A percentile compares a stretch with the other conserved stretches of the same genome.
These are phyloP conservation scores for Fissipunctia ypsillon DNA, from an alignment of 2,888 invertebrate genomes.

Conservation along the genomic window DNA sequence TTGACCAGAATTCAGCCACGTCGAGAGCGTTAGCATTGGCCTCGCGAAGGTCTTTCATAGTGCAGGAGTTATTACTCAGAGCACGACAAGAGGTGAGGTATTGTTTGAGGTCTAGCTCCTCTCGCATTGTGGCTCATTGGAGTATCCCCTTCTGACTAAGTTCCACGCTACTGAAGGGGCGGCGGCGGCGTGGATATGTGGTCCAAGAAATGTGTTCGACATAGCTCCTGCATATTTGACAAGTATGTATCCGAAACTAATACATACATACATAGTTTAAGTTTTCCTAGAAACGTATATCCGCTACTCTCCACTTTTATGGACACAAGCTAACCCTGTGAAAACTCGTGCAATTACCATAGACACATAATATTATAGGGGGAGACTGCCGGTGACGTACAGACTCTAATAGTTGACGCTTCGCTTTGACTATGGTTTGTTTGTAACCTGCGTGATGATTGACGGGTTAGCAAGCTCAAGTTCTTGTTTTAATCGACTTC, in stretches of 20 bases:
- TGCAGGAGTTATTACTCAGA: background rate
- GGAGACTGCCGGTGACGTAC: background rate
- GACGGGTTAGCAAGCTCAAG: background rate
- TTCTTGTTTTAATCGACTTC: background rate
- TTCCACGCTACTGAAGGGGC: background rate
- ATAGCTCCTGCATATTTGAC: background rate
- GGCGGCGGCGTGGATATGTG: background rate
- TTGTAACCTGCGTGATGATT: background rate
- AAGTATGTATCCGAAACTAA: background rate
- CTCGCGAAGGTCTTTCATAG: background rate
- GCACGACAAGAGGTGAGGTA: background rate
- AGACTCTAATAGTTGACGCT: background rate
- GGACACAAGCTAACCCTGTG: background rate
- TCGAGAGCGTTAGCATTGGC: background rate
- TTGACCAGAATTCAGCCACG: background rate
- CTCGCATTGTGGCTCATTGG: background rate
- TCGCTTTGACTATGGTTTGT: slow-evolving; percentile 11
- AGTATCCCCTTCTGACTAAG: background rate
- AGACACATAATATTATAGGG: slow-evolving; percentile 1
- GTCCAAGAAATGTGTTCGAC: background rate
- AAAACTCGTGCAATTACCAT: slow-evolving; percentile 5
- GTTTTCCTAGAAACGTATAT: background rate
- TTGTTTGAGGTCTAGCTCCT: background rate
- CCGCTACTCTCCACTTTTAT: background rate
- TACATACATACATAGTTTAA: background rate